A percentile compares a stretch with the other conserved stretches of the same genome.
Evolutionary conservation across 2,113 vertebrate genomes (phyloP).

Genomic region (Bubo bubo): DNA sequence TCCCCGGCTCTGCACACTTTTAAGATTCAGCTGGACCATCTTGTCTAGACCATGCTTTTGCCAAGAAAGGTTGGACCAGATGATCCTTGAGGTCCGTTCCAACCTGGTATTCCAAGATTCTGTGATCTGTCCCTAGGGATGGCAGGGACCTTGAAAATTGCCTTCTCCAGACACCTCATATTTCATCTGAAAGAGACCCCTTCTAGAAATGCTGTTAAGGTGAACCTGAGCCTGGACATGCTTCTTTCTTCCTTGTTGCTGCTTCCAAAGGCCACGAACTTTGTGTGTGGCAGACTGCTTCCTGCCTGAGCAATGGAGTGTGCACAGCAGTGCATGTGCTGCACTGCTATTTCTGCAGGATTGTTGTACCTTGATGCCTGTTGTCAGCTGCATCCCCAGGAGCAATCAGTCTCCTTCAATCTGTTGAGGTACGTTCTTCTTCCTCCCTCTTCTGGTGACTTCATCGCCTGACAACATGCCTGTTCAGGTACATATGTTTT

Average conservation of each 20-base stretch:
- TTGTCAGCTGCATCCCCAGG: neutral
- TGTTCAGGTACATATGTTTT: neutral
- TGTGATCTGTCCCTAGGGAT: neutral
- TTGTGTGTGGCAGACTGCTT: neutral
- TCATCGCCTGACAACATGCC: neutral
- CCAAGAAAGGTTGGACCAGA: no score
- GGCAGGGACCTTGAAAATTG: neutral
- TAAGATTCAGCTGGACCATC: no score
- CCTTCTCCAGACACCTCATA: neutral
- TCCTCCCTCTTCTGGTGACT: neutral
- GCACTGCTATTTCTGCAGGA: neutral
- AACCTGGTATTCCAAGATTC: no score
- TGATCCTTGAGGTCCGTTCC: no score
- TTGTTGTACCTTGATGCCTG: neutral
- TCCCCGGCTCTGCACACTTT: no score
- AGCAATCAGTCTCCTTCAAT: neutral
- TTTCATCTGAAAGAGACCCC: neutral
- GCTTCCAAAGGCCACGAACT: neutral
- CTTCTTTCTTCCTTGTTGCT: neutral
- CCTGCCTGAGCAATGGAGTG: accelerated
- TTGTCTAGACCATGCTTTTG: no score
- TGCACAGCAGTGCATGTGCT: neutral
- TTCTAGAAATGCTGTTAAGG: neutral
- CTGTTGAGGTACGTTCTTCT: neutral
- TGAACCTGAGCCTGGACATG: neutral